Base-by-base conservation (phyloP, 92 coral and sea anemone species). In the Siderastrea siderea region DNA sequence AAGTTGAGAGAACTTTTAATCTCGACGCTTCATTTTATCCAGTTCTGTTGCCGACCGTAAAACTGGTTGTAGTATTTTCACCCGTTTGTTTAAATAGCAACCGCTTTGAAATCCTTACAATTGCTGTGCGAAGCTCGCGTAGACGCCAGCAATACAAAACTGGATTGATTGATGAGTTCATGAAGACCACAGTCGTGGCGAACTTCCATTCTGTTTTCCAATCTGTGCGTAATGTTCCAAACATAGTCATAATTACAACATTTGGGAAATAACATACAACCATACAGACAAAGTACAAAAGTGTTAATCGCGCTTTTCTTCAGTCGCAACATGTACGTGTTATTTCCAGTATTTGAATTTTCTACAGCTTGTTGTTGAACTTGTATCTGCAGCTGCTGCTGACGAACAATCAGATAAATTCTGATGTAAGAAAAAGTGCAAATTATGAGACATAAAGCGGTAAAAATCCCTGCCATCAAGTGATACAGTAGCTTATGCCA, bases 121-220 rank as follows among this genome's bases (percentile, higher is more conserved):
- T 9, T 65, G 70, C 70, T 26, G 11, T 17, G 4, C 70, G 0
- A 4, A 65, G 70, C 70, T 65, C 69, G 2, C 38, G 45, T 7
- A 65, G 69, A 2, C 69, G 46, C 69, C 69, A 65, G 69, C 69
- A 65, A 17, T 15, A 65, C 69, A 65, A 65, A 65, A 65, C 17
- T 65, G 69, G 69, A 65, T 65, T 65, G 45, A 65, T 17, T 45
- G 69, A 65, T 47, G 69, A 65, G 5, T 65, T 65, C 69, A 65
- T n/a, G 9, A 65, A 65, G 2, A 26, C 69, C 26, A 46, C 69
- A 6, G 38, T 17, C 10, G 4, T 2, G 5, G 69, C 69, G 5
- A 65, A 17, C 4, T 6, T 65, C 69, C 38, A 19, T 6, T 17
- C 69, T 2, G 45, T n/a, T 17, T 2, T n/a, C 69, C 69, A 65